Evolutionary conservation across 2,888 invertebrate species (phyloP), one percentile per base, ranked within the genome.

Genomic region (Pecten maximus): DNA sequence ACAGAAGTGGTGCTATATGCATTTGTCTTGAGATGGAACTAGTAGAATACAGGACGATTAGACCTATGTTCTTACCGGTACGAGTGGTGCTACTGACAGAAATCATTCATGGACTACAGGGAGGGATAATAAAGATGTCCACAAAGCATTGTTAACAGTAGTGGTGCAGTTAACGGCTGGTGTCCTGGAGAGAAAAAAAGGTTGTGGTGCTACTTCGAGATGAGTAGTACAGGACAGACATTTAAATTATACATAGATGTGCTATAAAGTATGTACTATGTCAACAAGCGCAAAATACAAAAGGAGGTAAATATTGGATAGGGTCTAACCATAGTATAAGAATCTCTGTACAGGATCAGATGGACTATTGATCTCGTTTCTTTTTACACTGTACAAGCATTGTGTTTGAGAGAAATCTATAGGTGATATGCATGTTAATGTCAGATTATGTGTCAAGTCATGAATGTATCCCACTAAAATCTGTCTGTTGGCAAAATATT

Each of bases 341-440:
- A 74, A 74, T 74, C 74, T 74, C 74, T 28, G 35, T 74, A 74
- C 35, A 74, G 74, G 74, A 74, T 35, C 35, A 35, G 74, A 74
- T 28, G 15, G 74, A 28, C 74, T 35, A 10, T 74, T 74, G 74
- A 74, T 74, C 74, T 74, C 74, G 28, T 74, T 74, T 74, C 19
- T 54, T 54, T 28, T 28, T 74, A 74, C 35, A 74, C 74, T 74
- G 74, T 74, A 74, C 74, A 74, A 74, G 74, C 74, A 74, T 74
- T 74, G 74, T 74, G 74, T 74, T 74, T 35, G 74, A 74, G 74
- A 74, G 74, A 74, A 35, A 35, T 74, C 28, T 74, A 28, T 74
- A 60, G 10, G 74, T 35, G 74, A 74, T 74, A n/a, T 74, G 28
- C 28, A 28, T 74, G 74, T 74, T 23, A 74, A 35, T 74, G 60